Evolutionary conservation across 2,113 vertebrate genomes (phyloP), one percentile per base, ranked within the genome.

Genomic region (Galbula dea): DNA sequence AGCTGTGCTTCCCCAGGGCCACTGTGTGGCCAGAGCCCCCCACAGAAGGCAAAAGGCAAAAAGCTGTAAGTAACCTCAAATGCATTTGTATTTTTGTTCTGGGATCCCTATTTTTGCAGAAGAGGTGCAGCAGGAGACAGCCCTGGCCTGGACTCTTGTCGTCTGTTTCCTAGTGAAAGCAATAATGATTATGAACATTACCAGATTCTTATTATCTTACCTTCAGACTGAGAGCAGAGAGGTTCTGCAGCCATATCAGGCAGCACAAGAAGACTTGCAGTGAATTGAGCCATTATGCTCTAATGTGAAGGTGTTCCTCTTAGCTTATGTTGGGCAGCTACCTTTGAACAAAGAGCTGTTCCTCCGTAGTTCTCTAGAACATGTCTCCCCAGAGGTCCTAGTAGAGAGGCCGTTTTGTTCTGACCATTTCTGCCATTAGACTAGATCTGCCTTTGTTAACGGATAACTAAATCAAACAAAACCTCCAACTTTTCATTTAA

Each of bases 381-480:
- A 34, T 2, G 2, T 36, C 23, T 72, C 26, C 62, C 15, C 24
- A 4, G 4, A 36, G 2, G 4, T 20, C 5, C 23, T 39, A 19
- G 14, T 73, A 62, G 32, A 69, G 32, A 51, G 19, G 29, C 17
- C 1, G 0, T 27, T 83, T 45, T 2, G 1, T 73, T 78, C 55
- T 61, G 52, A 34, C 20, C 23, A 3, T 49, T 90, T 34, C 74
- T 72, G 24, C 16, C 55, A 67, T 23, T 11, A 67, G 34, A 80
- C 76, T 15, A 27, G 37, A 19, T 59, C 43, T 86, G 27, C 37
- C 16, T 49, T 94, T 66, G 85, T 96, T 96, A 95, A 92, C 7
- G 6, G 76, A 66, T 97, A 96, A 95, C 92, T 49, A 94, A 88
- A 88, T 49, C 82, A 96, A 97, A 96, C 82, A 97, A 63, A 95